Conservation (phyloP, 2,797 vertebrate species). For the Loriculus beryllinus region DNA sequence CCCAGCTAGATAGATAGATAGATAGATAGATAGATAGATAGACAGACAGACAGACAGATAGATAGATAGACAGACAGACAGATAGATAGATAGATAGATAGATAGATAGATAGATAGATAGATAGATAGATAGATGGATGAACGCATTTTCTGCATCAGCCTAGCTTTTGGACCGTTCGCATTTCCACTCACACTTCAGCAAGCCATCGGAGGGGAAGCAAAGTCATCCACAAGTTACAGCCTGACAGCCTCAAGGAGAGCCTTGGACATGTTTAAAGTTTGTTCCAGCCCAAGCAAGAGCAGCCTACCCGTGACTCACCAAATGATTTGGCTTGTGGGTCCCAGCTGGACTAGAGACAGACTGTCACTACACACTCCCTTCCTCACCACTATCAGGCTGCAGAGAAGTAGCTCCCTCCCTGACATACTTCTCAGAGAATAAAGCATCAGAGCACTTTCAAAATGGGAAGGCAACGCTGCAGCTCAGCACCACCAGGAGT, state of each 20-base stretch:
- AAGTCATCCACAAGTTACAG: conserved; percentile 24
- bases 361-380: rapidly evolving
- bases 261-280: not conserved
- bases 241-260: not conserved
- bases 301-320: not conserved
- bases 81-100: not conserved
- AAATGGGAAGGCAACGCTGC: not conserved
- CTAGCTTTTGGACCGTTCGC: not conserved
- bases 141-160: not conserved
- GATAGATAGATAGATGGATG: not conserved
- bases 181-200: not conserved
- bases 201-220: not conserved
- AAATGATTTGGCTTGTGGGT: not conserved
- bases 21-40: not conserved
- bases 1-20: not conserved
- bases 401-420: not conserved
- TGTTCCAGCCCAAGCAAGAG: not conserved
- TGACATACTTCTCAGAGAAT: not conserved
- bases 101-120: not conserved
- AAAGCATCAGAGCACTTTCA: not conserved
- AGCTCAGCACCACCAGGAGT: rapidly evolving
- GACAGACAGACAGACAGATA: no score
- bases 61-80: no score
- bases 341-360: not conserved
- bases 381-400: not conserved